Evolutionary conservation across 64 coral and sea anemone species (phyloP).

Genomic region (Porites australiensis): DNA sequence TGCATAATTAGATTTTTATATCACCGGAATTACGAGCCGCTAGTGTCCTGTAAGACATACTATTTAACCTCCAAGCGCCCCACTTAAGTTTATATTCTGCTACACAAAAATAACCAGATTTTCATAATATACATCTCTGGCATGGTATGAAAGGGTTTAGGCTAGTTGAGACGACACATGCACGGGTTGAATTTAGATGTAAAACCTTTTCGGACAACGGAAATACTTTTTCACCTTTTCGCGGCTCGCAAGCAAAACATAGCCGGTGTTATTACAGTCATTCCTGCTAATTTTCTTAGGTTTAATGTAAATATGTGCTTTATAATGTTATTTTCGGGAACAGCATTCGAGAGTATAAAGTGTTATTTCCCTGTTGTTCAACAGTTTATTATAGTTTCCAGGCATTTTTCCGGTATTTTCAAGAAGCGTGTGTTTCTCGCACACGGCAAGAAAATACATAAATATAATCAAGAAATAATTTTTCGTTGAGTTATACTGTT

Average conservation of each 20-base stretch:
- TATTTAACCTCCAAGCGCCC: too few species aligned
- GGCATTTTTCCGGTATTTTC: too few species aligned
- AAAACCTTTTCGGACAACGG: neutral
- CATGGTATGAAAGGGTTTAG: too few species aligned
- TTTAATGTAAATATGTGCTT: constrained; percentile 37
- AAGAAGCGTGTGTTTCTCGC: neutral
- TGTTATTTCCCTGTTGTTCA: neutral
- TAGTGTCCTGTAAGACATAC: too few species aligned
- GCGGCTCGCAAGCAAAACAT: neutral
- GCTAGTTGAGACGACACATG: too few species aligned
- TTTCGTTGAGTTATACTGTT: neutral
- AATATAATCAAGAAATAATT: neutral
- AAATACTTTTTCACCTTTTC: neutral
- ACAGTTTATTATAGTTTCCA: neutral
- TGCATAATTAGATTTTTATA: too few species aligned
- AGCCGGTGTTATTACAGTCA: neutral
- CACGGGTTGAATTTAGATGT: too few species aligned
- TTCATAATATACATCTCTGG: too few species aligned
- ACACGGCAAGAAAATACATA: neutral
- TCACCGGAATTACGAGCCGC: too few species aligned
- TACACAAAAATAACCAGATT: too few species aligned
- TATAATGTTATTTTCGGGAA: neutral
- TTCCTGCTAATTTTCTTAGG: neutral
- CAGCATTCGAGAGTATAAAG: constrained; percentile 3
- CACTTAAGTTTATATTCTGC: neutral